Evolutionary conservation across 1,140 invertebrate species (phyloP).

Genomic region (Sesamia nonagrioides): DNA sequence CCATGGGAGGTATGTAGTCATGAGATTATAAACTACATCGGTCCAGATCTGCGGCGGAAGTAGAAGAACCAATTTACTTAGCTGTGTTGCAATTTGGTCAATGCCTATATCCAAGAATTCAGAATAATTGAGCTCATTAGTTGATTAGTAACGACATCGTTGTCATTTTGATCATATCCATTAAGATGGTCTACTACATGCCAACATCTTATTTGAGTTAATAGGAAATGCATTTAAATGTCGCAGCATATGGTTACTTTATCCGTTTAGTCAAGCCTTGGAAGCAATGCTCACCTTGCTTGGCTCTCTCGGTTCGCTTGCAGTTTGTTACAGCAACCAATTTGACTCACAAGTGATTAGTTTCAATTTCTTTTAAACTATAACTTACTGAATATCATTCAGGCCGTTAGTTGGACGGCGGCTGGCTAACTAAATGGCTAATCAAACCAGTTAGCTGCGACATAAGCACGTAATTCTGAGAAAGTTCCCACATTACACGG

Average conservation of each 20-base stretch:
- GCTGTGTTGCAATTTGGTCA: background rate
- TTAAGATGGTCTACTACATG: background rate
- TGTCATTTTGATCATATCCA: background rate
- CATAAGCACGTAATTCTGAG: background rate
- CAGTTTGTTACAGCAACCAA: no score
- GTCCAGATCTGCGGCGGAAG: background rate
- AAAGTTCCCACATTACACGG: background rate
- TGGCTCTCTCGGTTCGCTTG: no score
- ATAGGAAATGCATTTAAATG: background rate
- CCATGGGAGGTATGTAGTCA: no score
- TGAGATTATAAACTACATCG: background rate
- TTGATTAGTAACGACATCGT: background rate
- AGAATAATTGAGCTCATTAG: background rate
- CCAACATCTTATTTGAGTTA: constrained; percentile 5
- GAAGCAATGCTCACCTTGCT: no score
- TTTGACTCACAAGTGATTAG: no score
- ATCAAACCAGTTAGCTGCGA: no score
- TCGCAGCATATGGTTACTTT: no score
- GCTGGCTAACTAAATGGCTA: no score
- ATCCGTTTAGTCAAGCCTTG: no score
- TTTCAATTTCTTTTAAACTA: no score
- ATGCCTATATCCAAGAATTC: background rate
- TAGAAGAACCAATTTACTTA: background rate
- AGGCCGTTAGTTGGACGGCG: no score
- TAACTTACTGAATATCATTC: no score